Conservation (phyloP, 2,797 vertebrate species). For the Eptatretus atami region DNA sequence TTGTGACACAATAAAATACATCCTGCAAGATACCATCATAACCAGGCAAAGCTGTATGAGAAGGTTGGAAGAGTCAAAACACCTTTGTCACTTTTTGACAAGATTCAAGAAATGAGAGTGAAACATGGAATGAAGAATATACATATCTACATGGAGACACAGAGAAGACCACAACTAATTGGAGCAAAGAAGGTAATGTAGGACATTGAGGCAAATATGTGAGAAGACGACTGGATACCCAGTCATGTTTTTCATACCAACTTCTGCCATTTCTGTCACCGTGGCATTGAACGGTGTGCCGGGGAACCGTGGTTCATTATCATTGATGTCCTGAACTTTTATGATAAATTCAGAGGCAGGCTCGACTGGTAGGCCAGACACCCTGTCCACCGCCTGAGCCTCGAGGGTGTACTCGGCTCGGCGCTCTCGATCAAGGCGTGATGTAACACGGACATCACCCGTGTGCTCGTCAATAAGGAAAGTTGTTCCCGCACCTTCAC, state of each 20-base stretch:
- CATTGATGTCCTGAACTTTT: conserved; percentile 62
- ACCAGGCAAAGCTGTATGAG: too few relatives aligned
- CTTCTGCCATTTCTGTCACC: conserved; percentile 57
- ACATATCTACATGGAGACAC: too few relatives aligned
- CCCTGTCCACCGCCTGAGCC: conserved; percentile 45
- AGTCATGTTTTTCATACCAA: conserved; percentile 23
- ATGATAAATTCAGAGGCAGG: conserved; percentile 64
- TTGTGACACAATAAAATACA: too few relatives aligned
- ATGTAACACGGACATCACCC: conserved; percentile 62
- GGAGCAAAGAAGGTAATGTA: conserved; percentile 4
- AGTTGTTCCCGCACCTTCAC: conserved; percentile 49
- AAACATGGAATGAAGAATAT: too few relatives aligned
- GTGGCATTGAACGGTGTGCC: conserved; percentile 42
- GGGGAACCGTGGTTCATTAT: conserved; percentile 50
- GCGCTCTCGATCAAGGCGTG: conserved; percentile 53
- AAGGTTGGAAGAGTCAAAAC: too few relatives aligned
- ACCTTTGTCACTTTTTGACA: too few relatives aligned
- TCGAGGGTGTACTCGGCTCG: conserved; percentile 51
- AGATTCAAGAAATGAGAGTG: too few relatives aligned
- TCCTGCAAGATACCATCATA: too few relatives aligned
- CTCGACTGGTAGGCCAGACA: conserved; percentile 45
- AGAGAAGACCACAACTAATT: too few relatives aligned
- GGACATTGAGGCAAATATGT: conserved; percentile 4
- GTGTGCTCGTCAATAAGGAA: conserved; percentile 67
- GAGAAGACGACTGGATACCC: conserved; percentile 7